Conservation (phyloP, 2,113 vertebrate species). For the Bujurquina vittata region DNA sequence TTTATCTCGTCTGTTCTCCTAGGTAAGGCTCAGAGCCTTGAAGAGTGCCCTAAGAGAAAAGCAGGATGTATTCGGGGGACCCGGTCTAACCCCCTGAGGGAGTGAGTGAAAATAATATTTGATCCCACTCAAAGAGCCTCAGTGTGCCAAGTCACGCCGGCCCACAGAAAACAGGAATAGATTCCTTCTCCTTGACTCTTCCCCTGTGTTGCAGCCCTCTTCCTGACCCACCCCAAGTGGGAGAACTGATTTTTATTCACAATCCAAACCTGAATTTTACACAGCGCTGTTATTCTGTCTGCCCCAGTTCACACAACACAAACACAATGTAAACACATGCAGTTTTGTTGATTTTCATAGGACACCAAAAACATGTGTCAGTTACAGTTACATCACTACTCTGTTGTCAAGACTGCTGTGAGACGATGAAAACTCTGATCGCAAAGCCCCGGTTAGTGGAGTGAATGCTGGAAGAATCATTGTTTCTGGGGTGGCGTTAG, state of each 20-base stretch:
- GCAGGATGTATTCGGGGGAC: conserved; percentile 51
- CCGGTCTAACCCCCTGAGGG: conserved; percentile 45
- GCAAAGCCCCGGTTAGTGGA: not conserved
- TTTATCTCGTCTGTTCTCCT: conserved; percentile 14
- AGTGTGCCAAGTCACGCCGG: conserved; percentile 46
- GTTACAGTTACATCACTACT: not conserved
- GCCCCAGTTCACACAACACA: not conserved
- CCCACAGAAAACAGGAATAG: conserved; percentile 66
- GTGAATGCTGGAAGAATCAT: not conserved
- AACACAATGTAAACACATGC: not conserved
- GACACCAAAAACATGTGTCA: not conserved
- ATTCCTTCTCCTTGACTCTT: conserved; percentile 35
- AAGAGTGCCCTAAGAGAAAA: conserved; percentile 69
- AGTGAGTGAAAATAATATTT: conserved; percentile 62
- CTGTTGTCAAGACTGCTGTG: not conserved
- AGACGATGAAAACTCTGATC: not conserved
- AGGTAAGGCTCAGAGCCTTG: conserved; percentile 26
- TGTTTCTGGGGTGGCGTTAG: not conserved
- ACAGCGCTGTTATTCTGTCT: not conserved
- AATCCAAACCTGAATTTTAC: not conserved
- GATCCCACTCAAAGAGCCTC: conserved; percentile 68
- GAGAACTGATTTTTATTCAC: conserved; percentile 35
- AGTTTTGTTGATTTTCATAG: not conserved
- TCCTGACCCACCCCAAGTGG: conserved; percentile 2
- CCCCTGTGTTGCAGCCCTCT: conserved; percentile 2